Conservation (phyloP, 37 sponge, comb jelly and placozoan species). For the Theonella swinhoei region DNA sequence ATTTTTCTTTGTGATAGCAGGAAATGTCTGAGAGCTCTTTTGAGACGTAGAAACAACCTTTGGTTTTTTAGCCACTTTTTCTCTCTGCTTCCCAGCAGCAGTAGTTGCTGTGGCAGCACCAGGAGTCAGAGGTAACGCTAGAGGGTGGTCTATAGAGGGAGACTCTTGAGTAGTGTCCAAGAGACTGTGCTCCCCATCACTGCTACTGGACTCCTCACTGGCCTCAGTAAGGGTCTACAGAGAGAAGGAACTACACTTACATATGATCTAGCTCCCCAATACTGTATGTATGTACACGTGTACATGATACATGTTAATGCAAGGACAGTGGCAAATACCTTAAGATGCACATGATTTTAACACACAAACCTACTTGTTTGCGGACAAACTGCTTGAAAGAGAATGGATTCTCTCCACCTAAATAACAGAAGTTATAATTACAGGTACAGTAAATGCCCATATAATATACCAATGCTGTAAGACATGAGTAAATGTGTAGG, state of each 20-base stretch:
- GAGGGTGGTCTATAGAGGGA: neutral
- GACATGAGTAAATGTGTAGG: too few relatives aligned
- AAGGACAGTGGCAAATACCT: too few relatives aligned
- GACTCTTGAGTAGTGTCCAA: neutral
- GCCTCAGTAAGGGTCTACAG: neutral
- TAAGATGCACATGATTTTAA: too few relatives aligned
- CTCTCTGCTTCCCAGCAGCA: neutral
- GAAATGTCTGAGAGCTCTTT: neutral
- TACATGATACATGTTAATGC: too few relatives aligned
- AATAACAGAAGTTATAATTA: neutral
- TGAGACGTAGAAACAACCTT: neutral
- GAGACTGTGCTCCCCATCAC: neutral
- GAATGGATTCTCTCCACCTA: conserved; percentile 71
- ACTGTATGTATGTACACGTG: too few relatives aligned
- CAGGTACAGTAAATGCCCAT: neutral
- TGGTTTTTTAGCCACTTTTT: neutral
- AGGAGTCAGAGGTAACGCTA: neutral
- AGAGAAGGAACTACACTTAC: too few relatives aligned
- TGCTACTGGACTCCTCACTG: neutral
- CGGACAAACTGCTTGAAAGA: conserved; percentile 71
- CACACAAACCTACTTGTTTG: conserved; percentile 28
- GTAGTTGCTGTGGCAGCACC: neutral
- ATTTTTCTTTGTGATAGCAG: neutral
- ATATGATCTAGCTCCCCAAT: too few relatives aligned
- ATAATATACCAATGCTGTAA: too few relatives aligned